Evolutionary conservation across 2,113 vertebrate species (phyloP), one percentile per base, ranked within the genome.

Genomic region (Conger conger): DNA sequence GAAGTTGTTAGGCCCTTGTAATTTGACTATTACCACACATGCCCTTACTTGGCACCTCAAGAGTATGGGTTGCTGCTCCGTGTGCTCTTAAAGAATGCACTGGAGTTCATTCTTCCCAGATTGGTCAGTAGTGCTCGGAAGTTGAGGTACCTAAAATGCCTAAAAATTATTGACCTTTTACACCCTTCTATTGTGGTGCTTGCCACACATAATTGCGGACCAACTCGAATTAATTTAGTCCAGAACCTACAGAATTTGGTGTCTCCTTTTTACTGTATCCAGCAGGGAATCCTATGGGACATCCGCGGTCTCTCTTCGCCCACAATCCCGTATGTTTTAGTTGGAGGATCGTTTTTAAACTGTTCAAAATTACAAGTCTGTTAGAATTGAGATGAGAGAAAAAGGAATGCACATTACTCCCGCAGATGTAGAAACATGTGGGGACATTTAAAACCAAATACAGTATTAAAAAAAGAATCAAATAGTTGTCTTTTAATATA

Each of bases 1-100:
- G 88, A 91, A 88, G 88, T 85, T 81, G 33, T 82, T 73, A 45
- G 68, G 79, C 86, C 57, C 90, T 87, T 91, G 85, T 90, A 91
- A 90, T 90, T 82, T 76, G 73, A 80, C 79, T 37, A 17, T 87
- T 45, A 80, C 91, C 80, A 76, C 88, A 42, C 76, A 36, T 81
- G 86, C 82, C 88, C 88, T 86, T 88, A 88, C 84, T 88, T 87
- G 83, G 87, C 81, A 76, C 88, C 87, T 73, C 83, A 80, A 88
- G 86, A 82, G 84, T 87, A 88, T 83, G 86, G 90, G 27, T 88
- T 86, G 82, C 88, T 54, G 73, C 53, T 79, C 60, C 77, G 13
- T 78, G 45, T 68, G 23, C 37, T 76, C 38, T 45, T 45, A 81
- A 85, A 81, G 40, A 33, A 6, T 81, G 36, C 54, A 57, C 30